phyloP scores from a whole-genome alignment of 1,140 invertebrate genomes.

The Bicyclus anynana region DNA sequence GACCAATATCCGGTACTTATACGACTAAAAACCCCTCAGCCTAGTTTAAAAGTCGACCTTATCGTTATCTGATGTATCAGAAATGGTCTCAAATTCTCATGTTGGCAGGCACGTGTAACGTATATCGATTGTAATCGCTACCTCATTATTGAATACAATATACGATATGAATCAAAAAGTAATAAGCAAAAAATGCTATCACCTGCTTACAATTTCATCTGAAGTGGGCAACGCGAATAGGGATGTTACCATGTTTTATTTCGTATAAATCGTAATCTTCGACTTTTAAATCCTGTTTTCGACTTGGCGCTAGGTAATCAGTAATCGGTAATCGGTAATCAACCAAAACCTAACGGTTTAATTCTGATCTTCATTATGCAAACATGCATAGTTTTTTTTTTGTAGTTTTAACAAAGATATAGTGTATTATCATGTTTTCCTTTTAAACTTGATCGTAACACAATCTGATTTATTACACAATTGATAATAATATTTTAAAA shows the following conservation, averaged over 20 bases:
- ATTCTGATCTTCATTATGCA: too few species aligned
- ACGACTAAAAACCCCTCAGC: neutral
- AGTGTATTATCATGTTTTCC: too few species aligned
- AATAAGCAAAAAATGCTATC: slow-evolving; percentile 20
- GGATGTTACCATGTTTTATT: neutral
- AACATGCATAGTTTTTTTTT: too few species aligned
- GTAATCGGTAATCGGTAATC: too few species aligned
- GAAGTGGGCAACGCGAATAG: neutral
- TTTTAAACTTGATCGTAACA: too few species aligned
- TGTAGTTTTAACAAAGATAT: too few species aligned
- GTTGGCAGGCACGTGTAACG: neutral
- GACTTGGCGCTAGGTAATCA: too few species aligned
- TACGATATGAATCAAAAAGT: slow-evolving; percentile 9
- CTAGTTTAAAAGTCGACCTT: neutral
- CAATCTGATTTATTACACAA: too few species aligned
- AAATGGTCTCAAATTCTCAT: slow-evolving; percentile 3
- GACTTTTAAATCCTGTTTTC: too few species aligned
- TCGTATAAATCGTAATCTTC: neutral
- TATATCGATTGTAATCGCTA: slow-evolving; percentile 14
- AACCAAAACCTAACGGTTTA: too few species aligned
- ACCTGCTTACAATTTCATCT: slow-evolving; percentile 8
- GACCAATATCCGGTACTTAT: too few species aligned
- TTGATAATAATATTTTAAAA: too few species aligned
- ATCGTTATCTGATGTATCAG: neutral
- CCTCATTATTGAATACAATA: slow-evolving; percentile 19